A percentile compares a stretch with the other conserved stretches of the same genome.
Evolutionary conservation across 2,888 invertebrate species (phyloP).

Genomic region (Chalcosyrphus nemorum): DNA sequence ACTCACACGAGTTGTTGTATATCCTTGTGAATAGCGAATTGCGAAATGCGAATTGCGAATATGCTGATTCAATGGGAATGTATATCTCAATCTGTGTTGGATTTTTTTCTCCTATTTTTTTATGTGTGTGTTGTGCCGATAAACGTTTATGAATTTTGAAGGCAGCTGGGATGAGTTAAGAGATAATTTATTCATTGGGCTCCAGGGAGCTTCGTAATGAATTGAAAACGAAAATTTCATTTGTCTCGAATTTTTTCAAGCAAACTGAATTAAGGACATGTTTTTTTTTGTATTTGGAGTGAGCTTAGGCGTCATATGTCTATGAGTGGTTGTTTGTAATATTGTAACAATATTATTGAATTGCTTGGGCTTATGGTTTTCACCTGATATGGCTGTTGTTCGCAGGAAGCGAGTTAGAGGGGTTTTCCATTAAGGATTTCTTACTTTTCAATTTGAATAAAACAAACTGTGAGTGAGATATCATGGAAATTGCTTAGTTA

Average conservation of each 20-base stretch:
- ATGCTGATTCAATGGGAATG: slow-evolving; percentile 37
- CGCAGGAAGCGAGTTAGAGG: no score
- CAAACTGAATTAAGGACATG: not conserved
- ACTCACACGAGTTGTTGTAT: slow-evolving; percentile 32
- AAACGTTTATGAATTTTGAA: slow-evolving; percentile 26
- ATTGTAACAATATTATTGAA: not conserved
- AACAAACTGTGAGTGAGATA: no score
- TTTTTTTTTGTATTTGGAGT: not conserved
- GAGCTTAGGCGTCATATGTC: not conserved
- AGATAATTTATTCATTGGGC: slow-evolving; percentile 50
- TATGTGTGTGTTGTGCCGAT: not conserved
- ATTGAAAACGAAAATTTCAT: not conserved
- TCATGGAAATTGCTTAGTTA: no score
- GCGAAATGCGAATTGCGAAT: no score
- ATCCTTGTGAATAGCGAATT: slow-evolving; percentile 17
- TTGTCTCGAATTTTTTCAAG: not conserved
- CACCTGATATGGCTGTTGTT: not conserved
- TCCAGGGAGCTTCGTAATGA: slow-evolving; percentile 2
- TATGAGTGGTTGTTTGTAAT: not conserved
- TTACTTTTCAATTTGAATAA: no score
- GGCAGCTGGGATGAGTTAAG: not conserved
- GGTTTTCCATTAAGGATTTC: no score
- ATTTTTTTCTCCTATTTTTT: not conserved
- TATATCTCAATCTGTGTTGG: not conserved
- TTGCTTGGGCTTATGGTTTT: not conserved